Evolutionary conservation across 2,113 vertebrate genomes (phyloP).

Genomic region (Nasalis larvatus): DNA sequence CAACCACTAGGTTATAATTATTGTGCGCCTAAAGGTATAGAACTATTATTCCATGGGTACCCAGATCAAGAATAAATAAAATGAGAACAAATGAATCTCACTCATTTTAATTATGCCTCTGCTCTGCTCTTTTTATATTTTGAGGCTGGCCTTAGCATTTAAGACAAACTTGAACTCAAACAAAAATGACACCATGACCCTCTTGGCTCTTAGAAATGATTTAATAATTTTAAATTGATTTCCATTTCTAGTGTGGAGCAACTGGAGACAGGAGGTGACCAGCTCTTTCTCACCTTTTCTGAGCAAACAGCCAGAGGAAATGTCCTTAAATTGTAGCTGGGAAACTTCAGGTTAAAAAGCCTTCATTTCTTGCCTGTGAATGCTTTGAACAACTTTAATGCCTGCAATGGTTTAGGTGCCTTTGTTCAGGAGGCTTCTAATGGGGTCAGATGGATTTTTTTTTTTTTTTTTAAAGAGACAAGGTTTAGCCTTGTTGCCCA

Average conservation of each 20-base stretch:
- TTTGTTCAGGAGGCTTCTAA: background rate
- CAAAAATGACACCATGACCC: background rate
- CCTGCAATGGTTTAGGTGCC: background rate
- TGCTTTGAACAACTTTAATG: background rate
- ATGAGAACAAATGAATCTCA: background rate
- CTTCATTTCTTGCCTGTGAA: background rate
- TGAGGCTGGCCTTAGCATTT: background rate
- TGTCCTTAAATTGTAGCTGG: background rate
- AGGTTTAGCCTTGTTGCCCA: too few species aligned
- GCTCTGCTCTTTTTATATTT: background rate
- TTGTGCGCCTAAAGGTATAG: background rate
- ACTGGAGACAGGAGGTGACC: background rate
- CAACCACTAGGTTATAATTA: background rate
- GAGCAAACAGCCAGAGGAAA: background rate
- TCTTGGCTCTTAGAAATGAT: background rate
- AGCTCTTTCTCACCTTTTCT: background rate
- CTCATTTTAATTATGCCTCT: constrained; percentile 16
- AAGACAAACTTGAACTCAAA: constrained; percentile 17
- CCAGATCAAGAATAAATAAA: background rate
- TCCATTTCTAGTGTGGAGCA: background rate
- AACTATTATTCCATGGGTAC: background rate
- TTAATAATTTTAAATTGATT: background rate
- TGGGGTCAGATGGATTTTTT: background rate
- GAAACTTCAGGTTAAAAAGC: background rate
- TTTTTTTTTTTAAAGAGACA: too few species aligned